Evolutionary conservation across 1,140 invertebrate species (phyloP).

Genomic region (Lethrus apterus): DNA sequence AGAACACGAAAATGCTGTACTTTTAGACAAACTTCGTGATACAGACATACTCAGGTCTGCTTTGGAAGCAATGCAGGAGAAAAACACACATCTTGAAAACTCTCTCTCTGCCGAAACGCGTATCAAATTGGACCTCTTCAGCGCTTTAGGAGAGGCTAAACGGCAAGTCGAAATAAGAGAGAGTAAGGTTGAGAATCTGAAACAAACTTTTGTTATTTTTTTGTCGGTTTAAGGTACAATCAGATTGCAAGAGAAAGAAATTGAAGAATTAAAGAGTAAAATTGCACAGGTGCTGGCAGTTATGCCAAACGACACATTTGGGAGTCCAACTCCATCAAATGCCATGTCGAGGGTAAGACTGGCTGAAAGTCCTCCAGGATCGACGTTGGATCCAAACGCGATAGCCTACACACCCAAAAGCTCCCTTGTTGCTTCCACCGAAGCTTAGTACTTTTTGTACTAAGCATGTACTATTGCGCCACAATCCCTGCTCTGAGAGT

Average conservation of each 20-base stretch:
- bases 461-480: not conserved
- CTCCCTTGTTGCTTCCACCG: constrained; percentile 48
- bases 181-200: constrained; percentile 71
- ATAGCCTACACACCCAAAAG: constrained; percentile 83
- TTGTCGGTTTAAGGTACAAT: constrained; percentile 58
- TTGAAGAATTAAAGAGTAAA: constrained; percentile 82
- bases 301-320: constrained; percentile 71
- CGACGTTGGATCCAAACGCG: constrained; percentile 84
- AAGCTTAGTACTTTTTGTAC: constrained; percentile 38
- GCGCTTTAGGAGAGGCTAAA: constrained; percentile 90
- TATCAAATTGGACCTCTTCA: constrained; percentile 93
- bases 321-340: constrained; percentile 37
- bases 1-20: constrained; percentile 33
- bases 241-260: constrained; percentile 79
- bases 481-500: constrained; percentile 1
- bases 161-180: constrained; percentile 87
- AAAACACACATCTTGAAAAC: constrained; percentile 82
- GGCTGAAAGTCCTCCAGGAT: constrained; percentile 41
- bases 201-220: constrained; percentile 10
- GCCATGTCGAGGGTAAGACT: constrained; percentile 54
- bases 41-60: constrained; percentile 74
- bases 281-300: constrained; percentile 87
- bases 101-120: constrained; percentile 91
- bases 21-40: constrained; percentile 62
- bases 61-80: constrained; percentile 76